A percentile compares a stretch with the other conserved stretches of the same genome.
Conservation (phyloP, 2,797 vertebrate species). For the Catharus ustulatus region DNA sequence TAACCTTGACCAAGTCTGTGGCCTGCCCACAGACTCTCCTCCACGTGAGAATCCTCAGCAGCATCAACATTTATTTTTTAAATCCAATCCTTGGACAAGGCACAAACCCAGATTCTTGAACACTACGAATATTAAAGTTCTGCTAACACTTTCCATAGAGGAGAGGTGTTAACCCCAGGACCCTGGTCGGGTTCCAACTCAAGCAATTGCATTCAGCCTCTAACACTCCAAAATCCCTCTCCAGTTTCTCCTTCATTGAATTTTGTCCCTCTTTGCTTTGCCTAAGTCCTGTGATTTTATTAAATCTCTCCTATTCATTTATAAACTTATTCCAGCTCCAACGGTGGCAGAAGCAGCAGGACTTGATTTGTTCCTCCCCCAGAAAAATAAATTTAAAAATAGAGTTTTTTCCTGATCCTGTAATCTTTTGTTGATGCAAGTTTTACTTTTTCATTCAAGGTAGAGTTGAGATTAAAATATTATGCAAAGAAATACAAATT, state of each 20-base stretch:
- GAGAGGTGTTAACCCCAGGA: conserved; percentile 38
- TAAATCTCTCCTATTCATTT: background rate
- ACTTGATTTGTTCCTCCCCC: rapidly evolving
- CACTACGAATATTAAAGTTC: background rate
- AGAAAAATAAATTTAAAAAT: background rate
- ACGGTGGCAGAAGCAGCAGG: background rate
- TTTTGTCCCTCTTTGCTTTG: background rate
- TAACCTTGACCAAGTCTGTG: background rate
- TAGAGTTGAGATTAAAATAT: background rate
- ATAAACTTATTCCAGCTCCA: background rate
- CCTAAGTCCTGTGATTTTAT: background rate
- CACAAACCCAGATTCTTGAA: background rate
- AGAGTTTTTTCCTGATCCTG: rapidly evolving
- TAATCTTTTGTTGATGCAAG: background rate
- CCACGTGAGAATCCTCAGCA: conserved; percentile 1
- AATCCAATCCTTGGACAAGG: background rate
- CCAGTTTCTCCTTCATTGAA: background rate
- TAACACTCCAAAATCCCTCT: background rate
- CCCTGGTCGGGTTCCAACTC: background rate
- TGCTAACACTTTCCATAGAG: background rate
- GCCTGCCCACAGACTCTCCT: background rate
- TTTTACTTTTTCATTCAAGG: background rate
- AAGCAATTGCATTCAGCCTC: conserved; percentile 21
- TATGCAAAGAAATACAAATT: background rate
- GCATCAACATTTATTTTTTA: conserved; percentile 15